Evolutionary conservation across 1,140 invertebrate genomes (phyloP).

Genomic region (Anthonomus grandis): DNA sequence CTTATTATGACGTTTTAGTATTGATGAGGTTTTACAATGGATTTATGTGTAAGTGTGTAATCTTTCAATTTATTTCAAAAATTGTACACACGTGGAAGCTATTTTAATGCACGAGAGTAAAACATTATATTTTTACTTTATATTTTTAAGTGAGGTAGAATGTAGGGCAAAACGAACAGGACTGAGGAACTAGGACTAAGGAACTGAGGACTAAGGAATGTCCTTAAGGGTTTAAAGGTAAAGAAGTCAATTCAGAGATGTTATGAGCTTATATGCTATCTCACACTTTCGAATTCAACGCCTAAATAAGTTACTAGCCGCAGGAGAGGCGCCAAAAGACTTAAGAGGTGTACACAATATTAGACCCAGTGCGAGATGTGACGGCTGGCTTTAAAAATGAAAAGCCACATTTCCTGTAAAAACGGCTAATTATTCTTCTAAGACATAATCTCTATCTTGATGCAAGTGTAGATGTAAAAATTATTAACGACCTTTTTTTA

Average conservation of each 20-base stretch:
- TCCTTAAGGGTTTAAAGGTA: slow-evolving; percentile 20
- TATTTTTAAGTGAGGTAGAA: slow-evolving; percentile 14
- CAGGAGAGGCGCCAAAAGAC: slow-evolving; percentile 21
- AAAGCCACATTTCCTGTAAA: slow-evolving; percentile 29
- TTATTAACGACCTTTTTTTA: slow-evolving; percentile 19
- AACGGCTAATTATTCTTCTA: slow-evolving; percentile 25
- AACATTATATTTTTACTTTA: slow-evolving; percentile 20
- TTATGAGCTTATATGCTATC: slow-evolving; percentile 23
- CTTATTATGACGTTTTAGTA: background rate
- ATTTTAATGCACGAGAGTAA: slow-evolving; percentile 19
- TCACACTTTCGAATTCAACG: slow-evolving; percentile 21
- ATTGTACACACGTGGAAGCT: slow-evolving; percentile 23
- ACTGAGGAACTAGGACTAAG: slow-evolving; percentile 14
- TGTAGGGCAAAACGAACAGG: slow-evolving; percentile 28
- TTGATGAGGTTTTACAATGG: slow-evolving; percentile 17
- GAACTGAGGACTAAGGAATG: slow-evolving; percentile 12
- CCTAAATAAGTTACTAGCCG: slow-evolving; percentile 22
- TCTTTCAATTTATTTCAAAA: too few relatives aligned
- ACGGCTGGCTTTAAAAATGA: slow-evolving; percentile 24
- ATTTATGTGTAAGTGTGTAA: slow-evolving; percentile 26
- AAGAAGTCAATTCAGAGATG: slow-evolving; percentile 17
- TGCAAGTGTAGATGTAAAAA: slow-evolving; percentile 39
- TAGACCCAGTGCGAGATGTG: slow-evolving; percentile 13
- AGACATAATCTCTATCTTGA: slow-evolving; percentile 38
- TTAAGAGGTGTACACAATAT: slow-evolving; percentile 25